Conservation (phyloP, 2,888 invertebrate species). For the Drosophila borborema region DNA sequence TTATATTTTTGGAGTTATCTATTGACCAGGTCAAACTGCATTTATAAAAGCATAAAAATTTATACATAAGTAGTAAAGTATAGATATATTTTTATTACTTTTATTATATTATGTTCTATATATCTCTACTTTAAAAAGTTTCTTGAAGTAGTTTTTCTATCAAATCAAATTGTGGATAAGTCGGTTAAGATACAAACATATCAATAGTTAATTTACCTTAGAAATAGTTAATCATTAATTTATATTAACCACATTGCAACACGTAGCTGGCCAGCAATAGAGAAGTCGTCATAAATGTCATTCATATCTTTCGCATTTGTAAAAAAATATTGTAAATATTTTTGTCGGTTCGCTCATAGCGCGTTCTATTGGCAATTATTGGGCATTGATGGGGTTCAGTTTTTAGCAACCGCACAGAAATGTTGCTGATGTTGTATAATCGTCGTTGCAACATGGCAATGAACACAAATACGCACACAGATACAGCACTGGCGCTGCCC, state of each 20-base stretch:
- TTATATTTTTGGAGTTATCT: no score
- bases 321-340: not conserved
- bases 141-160: no score
- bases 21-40: no score
- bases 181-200: not conserved
- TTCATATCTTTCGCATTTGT: not conserved
- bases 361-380: constrained; percentile 43
- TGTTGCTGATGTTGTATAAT: constrained; percentile 38
- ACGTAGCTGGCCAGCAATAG: not conserved
- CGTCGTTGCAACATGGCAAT: constrained; percentile 34
- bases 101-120: no score
- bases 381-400: constrained; percentile 27
- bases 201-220: not conserved
- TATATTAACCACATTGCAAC: not conserved
- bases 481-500: not conserved
- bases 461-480: not conserved
- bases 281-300: not conserved
- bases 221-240: not conserved
- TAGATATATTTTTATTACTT: no score
- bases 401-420: constrained; percentile 16
- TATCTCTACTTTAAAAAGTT: no score
- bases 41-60: no score
- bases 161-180: no score
- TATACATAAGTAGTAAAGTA: no score
- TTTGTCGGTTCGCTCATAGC: constrained; percentile 15